Percentiles rank a stretch among this genome's conserved stretches.
Evolutionary conservation across 2,113 vertebrate species (phyloP).

Genomic region (Takifugu flavidus): DNA sequence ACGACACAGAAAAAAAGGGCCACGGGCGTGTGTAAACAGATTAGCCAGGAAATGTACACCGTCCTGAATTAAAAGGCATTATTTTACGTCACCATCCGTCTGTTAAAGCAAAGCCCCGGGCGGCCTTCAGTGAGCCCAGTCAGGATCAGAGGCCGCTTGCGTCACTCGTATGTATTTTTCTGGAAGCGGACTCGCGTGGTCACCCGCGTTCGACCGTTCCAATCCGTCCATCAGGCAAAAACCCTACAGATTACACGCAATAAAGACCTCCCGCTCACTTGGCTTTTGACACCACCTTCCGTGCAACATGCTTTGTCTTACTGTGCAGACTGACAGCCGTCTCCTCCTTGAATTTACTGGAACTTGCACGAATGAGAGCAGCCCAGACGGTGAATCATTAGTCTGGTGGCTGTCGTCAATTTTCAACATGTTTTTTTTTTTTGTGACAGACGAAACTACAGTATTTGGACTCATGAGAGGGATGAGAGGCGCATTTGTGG

Average conservation of each 20-base stretch:
- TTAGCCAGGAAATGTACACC: constrained; percentile 18
- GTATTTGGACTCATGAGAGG: not conserved
- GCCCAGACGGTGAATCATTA: constrained; percentile 53
- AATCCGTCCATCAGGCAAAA: too few species aligned
- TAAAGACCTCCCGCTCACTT: too few species aligned
- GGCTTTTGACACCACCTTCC: too few species aligned
- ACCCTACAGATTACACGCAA: too few species aligned
- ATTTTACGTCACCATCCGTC: constrained; percentile 3
- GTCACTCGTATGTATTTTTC: not conserved
- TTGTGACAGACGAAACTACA: not conserved
- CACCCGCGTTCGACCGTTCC: too few species aligned
- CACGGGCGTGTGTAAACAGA: constrained; percentile 1
- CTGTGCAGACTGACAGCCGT: constrained; percentile 21
- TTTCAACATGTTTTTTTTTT: not conserved
- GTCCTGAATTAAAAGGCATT: constrained; percentile 13
- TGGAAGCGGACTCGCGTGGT: too few species aligned
- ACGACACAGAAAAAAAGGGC: constrained; percentile 13
- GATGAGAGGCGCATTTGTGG: not conserved
- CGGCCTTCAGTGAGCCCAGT: constrained; percentile 10
- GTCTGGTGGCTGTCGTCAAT: constrained; percentile 19
- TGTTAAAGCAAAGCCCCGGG: constrained; percentile 5
- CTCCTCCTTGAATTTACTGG: constrained; percentile 26
- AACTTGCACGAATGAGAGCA: constrained; percentile 35
- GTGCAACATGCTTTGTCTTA: constrained; percentile 15
- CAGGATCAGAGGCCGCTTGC: constrained; percentile 16